These are phyloP conservation scores for Martes martes DNA, from an alignment of 2,113 vertebrate species.

Conservation along the genomic window DNA sequence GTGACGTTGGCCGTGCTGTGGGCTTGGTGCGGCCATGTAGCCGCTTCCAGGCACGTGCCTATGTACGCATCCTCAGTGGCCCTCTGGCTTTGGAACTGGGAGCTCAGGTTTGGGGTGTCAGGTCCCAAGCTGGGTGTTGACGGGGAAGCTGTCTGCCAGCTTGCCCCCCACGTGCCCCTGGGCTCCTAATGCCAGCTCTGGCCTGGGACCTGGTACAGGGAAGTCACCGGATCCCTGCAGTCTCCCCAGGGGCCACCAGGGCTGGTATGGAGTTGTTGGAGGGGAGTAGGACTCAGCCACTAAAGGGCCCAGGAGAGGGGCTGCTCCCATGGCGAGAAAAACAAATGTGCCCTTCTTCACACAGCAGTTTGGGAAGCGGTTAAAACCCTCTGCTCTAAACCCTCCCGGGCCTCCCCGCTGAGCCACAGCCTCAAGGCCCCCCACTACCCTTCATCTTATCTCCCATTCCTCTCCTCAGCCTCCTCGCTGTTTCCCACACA, in stretches of 20 bases:
- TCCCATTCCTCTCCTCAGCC: background rate
- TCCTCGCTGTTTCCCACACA: background rate
- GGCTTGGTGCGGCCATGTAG: accelerated
- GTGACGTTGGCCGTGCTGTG: accelerated
- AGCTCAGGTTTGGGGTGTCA: background rate
- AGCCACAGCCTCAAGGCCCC: background rate
- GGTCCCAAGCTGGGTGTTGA: background rate
- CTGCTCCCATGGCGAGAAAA: background rate
- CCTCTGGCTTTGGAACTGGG: background rate
- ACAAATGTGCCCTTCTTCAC: background rate
- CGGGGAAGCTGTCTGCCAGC: background rate
- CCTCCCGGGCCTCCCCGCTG: background rate
- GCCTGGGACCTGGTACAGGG: background rate
- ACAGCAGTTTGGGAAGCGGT: background rate
- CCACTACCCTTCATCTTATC: background rate
- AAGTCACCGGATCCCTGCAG: background rate
- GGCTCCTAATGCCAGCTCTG: background rate
- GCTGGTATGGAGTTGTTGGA: background rate
- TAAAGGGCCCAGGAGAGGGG: background rate
- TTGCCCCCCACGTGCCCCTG: background rate
- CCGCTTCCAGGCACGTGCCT: accelerated
- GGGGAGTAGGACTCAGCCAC: background rate
- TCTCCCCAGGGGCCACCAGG: background rate
- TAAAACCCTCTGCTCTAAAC: background rate
- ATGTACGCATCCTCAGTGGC: no score